These are phyloP conservation scores for Sphaerodactylus townsendi DNA, from an alignment of 2,113 vertebrate genomes.

Conservation along the genomic window DNA sequence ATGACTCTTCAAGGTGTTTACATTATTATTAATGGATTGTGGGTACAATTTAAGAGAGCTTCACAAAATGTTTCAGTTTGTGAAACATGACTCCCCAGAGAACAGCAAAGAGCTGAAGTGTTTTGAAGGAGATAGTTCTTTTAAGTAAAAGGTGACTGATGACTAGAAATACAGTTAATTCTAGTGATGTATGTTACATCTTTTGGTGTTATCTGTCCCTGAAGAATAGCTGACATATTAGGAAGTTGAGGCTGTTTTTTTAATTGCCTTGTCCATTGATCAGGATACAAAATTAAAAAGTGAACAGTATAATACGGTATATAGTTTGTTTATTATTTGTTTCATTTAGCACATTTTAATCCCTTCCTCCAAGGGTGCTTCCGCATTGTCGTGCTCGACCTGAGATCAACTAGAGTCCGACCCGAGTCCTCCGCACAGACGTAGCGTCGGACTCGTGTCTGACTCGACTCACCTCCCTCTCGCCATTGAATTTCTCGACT, in stretches of 20 bases:
- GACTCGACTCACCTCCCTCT: too few species aligned
- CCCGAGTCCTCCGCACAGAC: too few species aligned
- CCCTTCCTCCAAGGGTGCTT: not conserved
- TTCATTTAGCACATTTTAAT: not conserved
- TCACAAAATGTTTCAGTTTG: not conserved
- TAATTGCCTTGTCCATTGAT: not conserved
- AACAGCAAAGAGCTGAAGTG: not conserved
- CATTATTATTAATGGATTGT: constrained; percentile 17
- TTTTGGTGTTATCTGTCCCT: not conserved
- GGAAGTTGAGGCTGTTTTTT: not conserved
- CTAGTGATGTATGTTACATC: not conserved
- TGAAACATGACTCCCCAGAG: not conserved
- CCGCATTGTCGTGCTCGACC: too few species aligned
- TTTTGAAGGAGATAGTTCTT: not conserved
- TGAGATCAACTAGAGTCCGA: too few species aligned
- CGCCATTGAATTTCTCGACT: too few species aligned
- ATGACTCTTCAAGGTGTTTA: constrained; percentile 12
- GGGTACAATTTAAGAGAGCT: not conserved
- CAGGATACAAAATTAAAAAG: not conserved
- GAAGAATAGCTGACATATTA: too few species aligned
- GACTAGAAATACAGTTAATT: not conserved
- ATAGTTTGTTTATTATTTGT: not conserved
- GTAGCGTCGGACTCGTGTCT: too few species aligned
- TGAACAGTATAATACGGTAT: too few species aligned
- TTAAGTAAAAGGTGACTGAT: not conserved